Percentiles rank a stretch among this genome's conserved stretches.
Evolutionary conservation across 2,797 vertebrate genomes (phyloP).

Genomic region (Benthosema pterotum): DNA sequence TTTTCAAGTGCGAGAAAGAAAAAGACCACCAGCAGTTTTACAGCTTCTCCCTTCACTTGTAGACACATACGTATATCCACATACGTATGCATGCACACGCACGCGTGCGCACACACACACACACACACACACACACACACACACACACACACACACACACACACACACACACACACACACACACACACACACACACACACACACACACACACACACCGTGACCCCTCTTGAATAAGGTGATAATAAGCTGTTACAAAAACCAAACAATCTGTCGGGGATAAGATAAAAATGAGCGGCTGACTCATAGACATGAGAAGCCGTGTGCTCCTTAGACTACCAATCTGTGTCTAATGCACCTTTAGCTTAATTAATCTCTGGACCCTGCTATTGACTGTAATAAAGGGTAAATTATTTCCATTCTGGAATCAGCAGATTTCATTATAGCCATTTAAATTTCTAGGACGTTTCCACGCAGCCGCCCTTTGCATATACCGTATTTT

Average conservation of each 20-base stretch:
- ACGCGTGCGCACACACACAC: constrained; percentile 7
- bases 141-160: constrained; percentile 6
- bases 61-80: too few relatives aligned
- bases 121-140: constrained; percentile 28
- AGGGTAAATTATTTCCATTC: background rate
- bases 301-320: constrained; percentile 49
- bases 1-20: constrained; percentile 59
- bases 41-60: constrained; percentile 10
- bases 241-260: constrained; percentile 77
- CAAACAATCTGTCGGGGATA: constrained; percentile 79
- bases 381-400: background rate
- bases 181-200: constrained; percentile 37
- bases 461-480: background rate
- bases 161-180: constrained; percentile 20
- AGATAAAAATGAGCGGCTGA: constrained; percentile 72
- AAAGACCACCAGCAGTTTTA: constrained; percentile 63
- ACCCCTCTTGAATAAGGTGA: constrained; percentile 67
- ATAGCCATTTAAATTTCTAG: constrained; percentile 3
- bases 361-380: constrained; percentile 2
- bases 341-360: constrained; percentile 15
- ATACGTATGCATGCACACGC: constrained; percentile 12
- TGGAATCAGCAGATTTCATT: constrained; percentile 1
- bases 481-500: too few relatives aligned
- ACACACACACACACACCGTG: constrained; percentile 27
- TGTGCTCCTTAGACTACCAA: constrained; percentile 17